Evolutionary conservation across 2,888 invertebrate genomes (phyloP), one percentile per base, ranked within the genome.

Genomic region (Carabus problematicus): DNA sequence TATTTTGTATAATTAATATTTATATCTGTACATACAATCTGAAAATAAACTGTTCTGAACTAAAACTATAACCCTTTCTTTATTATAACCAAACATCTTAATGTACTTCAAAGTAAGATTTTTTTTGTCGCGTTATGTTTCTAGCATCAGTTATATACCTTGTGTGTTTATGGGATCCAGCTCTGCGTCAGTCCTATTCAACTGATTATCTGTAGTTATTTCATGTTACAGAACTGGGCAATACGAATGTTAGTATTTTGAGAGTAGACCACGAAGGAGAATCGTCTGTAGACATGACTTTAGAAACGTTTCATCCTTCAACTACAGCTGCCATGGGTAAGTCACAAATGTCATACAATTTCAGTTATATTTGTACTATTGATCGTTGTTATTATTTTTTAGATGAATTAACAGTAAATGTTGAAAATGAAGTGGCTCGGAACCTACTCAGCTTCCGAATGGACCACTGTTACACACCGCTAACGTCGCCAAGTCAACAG

Each of bases 391-490:
- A 6, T 29, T n/a, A n/a, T n/a, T n/a, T 29, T 29, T 29, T 42
- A 71, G 70, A 72, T 42, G 70, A 70, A 52, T 56, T 72, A 62
- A 64, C 81, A 79, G 64, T 79, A 81, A 84, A 85, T 75, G 84
- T 85, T 29, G 84, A 86, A 77, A 85, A 85, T 72, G 82, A 83
- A 74, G 74, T 82, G 19, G 76, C 78, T 42, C 75, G 79, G 62
- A 80, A 81, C 73, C 75, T 82, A 52, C 83, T 88, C 70, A 84
- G 88, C 75, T 87, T 91, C 74, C 87, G 88, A 76, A 88, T 93
- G 82, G 93, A 93, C 79, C 93, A 94, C 77, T 93, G 93, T 77
- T 93, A 93, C 74, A 93, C 93, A 54, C 86, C 89, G 55, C 85
- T 88, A 43, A 89, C 86, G 41, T 89, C 90, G 68, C 88, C 90